Evolutionary conservation across 2,797 vertebrate genomes (phyloP).

Genomic region (Podargus strigoides): DNA sequence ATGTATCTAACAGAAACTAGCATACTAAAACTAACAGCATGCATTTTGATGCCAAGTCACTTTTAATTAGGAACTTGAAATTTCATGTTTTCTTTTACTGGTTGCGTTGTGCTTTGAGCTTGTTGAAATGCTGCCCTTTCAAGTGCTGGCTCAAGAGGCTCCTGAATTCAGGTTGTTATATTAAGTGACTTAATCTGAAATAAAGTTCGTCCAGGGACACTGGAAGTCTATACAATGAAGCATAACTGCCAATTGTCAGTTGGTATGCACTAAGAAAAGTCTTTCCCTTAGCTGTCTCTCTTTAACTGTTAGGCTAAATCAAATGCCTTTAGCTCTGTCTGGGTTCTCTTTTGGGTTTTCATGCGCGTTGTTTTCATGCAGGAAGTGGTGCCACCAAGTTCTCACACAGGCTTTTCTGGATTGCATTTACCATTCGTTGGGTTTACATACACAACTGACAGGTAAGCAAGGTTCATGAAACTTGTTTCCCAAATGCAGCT

Average conservation of each 20-base stretch:
- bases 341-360: background rate
- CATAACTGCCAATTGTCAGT: background rate
- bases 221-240: background rate
- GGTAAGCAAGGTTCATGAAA: conserved; percentile 72
- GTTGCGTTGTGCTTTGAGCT: background rate
- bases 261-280: background rate
- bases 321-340: background rate
- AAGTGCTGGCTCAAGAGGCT: background rate
- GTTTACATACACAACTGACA: conserved; percentile 94
- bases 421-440: conserved; percentile 94
- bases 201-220: background rate
- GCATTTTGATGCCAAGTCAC: background rate
- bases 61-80: conserved; percentile 11
- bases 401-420: conserved; percentile 91
- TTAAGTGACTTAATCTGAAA: background rate
- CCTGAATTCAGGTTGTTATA: background rate
- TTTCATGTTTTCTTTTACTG: background rate
- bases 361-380: conserved; percentile 58
- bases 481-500: background rate
- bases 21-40: background rate
- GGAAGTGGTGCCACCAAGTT: conserved; percentile 88
- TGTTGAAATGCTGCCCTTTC: background rate
- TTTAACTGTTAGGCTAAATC: background rate
- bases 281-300: background rate
- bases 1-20: background rate